Base-by-base conservation (phyloP, 2,113 vertebrate species). In the Cochlearius cochlearius region DNA sequence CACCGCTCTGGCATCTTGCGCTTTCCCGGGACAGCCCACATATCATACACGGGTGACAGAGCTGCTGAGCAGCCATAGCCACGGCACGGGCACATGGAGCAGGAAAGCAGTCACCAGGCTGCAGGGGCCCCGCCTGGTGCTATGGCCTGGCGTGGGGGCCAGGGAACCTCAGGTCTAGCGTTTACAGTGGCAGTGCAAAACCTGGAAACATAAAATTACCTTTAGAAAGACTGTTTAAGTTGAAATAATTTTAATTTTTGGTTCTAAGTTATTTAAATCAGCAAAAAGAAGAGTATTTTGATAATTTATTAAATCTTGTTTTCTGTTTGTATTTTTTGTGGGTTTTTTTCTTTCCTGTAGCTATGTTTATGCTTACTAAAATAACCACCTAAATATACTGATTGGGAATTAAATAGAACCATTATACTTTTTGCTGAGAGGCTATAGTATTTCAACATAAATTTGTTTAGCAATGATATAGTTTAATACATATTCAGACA, bases 1-100 rank as follows among this genome's bases (percentile, higher is more conserved):
- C 41, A 67, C 13, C 1, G 1, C 25, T 34, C 23, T 1, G 6
- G 38, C 22, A 75, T 25, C 15, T 17, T 50, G 25, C 1, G 2
- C 30, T 45, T 86, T 87, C 36, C 39, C 27, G 43, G 63, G 50
- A 49, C 45, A 62, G 20, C 3, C 3, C 26, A 29, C 0, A 2
- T 18, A 59, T 11, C 58, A 64, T 71, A 59, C 27, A 39, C 1
- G 1, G 23, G 30, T 29, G 63, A 47, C 21, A 21, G 38, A 49
- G 56, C 71, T 62, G 66, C 74, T 30, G 27, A 78, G 71, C 83
- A 78, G 36, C n/a, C 25, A 9, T 11, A 69, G 4, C 39, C 55
- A 77, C 45, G 62, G 36, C 18, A 56, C 0, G 0, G 47, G 43
- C 41, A 63, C 22, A 6, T 0, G 10, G 36, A 43, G 55, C 75